Base-by-base conservation (phyloP, 1,140 invertebrate genomes). In the Procambarus virginalis region DNA sequence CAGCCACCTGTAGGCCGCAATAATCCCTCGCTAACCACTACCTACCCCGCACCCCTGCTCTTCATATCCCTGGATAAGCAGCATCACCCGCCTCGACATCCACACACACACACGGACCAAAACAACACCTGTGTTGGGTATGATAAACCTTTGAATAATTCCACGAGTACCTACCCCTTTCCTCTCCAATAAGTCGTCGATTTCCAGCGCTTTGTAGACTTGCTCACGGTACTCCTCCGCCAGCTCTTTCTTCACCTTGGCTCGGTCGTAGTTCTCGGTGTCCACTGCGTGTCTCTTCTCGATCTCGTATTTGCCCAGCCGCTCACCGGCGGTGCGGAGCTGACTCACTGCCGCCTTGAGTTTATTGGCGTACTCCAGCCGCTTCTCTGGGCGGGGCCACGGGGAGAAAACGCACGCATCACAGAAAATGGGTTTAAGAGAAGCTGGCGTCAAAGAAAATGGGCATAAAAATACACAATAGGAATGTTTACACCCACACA, bases 261-360 rank as follows among this genome's bases (percentile, higher is more conserved):
- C 98, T 92, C 96, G 96, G 91, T 98, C 97, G 93, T 97, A 99
- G 94, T 99, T 97, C 93, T 99, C 98, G 85, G 97, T 95, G 48
- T 97, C 97, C 9, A 98, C 97, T 0, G 98, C 98, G 86, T 98
- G 97, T 55, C 97, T 95, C 93, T 99, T 99, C 92, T 98, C 97
- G 64, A 99, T 94, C 91, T 98, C 96, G 94, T 98, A 97, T 92
- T 98, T 97, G 0, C 97, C 98, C 4, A 99, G 94, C 81, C 97
- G 96, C 94, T 98, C 97, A 0, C 98, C 98, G 1, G 97, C 97
- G 88, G 96, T 96, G 34, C 97, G 95, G 12, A 99, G 93, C 68
- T 97, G 96, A 78, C 96, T 95, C 94, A 98, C 97, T 2, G 97
- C 97, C 14, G 96, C 95, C 94, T 98, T 98, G 3, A 99, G 93